Percentiles rank a stretch among this genome's conserved stretches.
These are phyloP conservation scores for Montipora capricornis DNA, from an alignment of 64 coral and sea anemone species.

Conservation along the genomic window DNA sequence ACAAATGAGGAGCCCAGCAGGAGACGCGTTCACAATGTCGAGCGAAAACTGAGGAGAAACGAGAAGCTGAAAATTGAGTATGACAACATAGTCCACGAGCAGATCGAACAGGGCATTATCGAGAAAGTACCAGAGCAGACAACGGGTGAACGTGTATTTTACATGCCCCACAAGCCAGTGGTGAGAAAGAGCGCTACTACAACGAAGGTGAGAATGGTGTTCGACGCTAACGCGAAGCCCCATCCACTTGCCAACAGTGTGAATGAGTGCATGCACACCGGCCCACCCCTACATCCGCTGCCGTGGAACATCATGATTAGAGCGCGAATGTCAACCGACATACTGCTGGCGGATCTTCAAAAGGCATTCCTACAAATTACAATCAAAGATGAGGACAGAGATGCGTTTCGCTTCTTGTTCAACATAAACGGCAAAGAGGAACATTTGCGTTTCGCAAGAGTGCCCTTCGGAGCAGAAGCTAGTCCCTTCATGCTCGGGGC, in stretches of 20 bases:
- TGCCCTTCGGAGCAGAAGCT: constrained; percentile 18
- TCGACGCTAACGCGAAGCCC: too few relatives aligned
- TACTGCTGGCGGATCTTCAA: constrained; percentile 8
- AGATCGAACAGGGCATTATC: too few relatives aligned
- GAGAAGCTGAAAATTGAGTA: too few relatives aligned
- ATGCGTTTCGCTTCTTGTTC: constrained; percentile 41
- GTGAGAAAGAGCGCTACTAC: constrained; percentile 11
- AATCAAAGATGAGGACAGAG: constrained; percentile 17
- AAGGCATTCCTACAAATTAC: constrained; percentile 20
- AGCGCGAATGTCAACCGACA: background rate
- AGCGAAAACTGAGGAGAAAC: too few relatives aligned
- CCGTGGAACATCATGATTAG: constrained; percentile 50
- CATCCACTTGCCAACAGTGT: constrained; percentile 25
- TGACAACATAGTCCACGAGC: too few relatives aligned
- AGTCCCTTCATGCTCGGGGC: constrained; percentile 15
- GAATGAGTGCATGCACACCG: constrained; percentile 64
- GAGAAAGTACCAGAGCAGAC: too few relatives aligned
- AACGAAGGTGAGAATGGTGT: background rate
- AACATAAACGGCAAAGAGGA: constrained; percentile 42
- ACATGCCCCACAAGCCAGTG: constrained; percentile 63
- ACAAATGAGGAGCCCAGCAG: too few relatives aligned
- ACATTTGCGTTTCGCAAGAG: constrained; percentile 23
- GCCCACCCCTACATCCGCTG: constrained; percentile 44
- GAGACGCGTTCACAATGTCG: too few relatives aligned
- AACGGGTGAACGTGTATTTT: background rate